Evolutionary conservation across 1,140 invertebrate species (phyloP).

Genomic region (Littorina saxatilis): DNA sequence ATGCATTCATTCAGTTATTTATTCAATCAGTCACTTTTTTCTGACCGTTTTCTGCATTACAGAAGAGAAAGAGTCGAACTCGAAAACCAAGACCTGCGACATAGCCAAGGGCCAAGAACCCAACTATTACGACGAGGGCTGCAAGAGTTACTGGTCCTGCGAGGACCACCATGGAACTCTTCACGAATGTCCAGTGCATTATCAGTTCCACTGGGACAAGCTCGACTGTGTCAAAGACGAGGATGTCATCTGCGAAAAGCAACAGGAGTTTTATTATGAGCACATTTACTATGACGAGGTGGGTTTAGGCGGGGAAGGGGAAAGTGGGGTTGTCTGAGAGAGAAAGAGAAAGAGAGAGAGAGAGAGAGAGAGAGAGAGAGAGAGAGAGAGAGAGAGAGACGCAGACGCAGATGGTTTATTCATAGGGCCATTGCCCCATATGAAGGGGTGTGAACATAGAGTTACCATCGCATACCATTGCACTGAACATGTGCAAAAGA

Average conservation of each 20-base stretch:
- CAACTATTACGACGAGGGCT: slow-evolving; percentile 33
- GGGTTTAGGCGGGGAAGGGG: not conserved
- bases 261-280: slow-evolving; percentile 7
- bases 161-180: slow-evolving; percentile 21
- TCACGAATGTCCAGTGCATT: slow-evolving; percentile 11
- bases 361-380: not conserved
- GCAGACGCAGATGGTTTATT: not conserved
- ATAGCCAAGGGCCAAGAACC: slow-evolving; percentile 18
- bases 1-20: too few relatives aligned
- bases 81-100: slow-evolving; percentile 6
- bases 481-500: too few relatives aligned
- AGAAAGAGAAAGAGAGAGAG: not conserved
- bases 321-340: not conserved
- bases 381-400: not conserved
- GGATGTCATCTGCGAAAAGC: slow-evolving; percentile 16
- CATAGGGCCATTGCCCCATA: not conserved
- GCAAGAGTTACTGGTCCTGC: slow-evolving; percentile 30
- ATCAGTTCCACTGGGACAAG: slow-evolving; percentile 27
- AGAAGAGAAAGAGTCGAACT: not conserved
- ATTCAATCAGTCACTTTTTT: too few relatives aligned
- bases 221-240: slow-evolving; percentile 25
- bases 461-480: too few relatives aligned
- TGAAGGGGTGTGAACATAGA: too few relatives aligned
- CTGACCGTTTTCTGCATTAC: too few relatives aligned
- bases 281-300: not conserved